Conservation (phyloP, 92 coral and sea anemone species). For the Paramuricea clavata region DNA sequence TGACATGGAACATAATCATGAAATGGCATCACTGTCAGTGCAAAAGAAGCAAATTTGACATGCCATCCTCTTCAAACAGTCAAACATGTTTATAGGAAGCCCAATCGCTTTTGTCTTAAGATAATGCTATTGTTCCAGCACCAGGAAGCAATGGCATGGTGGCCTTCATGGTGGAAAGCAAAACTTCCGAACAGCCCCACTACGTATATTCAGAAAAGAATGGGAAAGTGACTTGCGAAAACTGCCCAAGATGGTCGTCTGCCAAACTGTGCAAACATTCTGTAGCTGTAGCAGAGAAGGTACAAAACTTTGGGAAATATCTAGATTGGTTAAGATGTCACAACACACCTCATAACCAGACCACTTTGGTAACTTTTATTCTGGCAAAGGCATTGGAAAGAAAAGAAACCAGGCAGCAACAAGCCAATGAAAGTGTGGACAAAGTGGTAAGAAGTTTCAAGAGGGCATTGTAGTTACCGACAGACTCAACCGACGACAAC, state of each 20-base stretch:
- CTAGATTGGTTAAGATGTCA: neutral
- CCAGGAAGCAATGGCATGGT: neutral
- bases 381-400: conserved; percentile 45
- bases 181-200: neutral
- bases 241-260: neutral
- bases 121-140: neutral
- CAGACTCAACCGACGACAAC: no score
- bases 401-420: conserved; percentile 46
- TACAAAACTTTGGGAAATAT: neutral
- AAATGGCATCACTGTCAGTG: neutral
- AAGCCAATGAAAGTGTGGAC: conserved; percentile 1
- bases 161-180: neutral
- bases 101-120: no score
- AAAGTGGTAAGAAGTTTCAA: neutral
- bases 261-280: neutral
- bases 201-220: neutral
- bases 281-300: neutral
- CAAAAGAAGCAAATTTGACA: neutral
- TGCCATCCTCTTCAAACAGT: neutral
- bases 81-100: no score
- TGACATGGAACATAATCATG: neutral
- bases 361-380: neutral
- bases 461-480: no score
- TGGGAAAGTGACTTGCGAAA: neutral
- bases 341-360: neutral